Conservation (phyloP, 2,888 invertebrate genomes). For the Synanthedon formicaeformis region DNA sequence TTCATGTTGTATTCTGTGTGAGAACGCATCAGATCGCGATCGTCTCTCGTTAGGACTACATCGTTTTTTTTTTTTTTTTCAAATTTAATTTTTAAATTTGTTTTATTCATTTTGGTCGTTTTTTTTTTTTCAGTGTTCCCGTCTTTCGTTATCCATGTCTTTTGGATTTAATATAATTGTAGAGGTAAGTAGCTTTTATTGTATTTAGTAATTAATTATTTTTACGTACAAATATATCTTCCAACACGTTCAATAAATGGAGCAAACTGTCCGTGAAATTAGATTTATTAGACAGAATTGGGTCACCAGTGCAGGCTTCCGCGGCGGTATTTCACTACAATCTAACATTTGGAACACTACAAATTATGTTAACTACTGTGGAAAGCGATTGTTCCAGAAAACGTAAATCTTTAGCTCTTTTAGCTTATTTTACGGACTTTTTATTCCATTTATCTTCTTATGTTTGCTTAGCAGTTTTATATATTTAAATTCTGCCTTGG, state of each 20-base stretch:
- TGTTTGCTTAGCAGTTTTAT: no score
- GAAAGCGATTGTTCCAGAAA: constrained; percentile 16
- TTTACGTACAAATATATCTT: background rate
- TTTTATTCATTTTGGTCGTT: background rate
- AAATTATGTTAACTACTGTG: constrained; percentile 37
- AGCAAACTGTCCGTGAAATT: constrained; percentile 24
- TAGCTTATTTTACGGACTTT: constrained; percentile 7
- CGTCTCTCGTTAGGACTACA: constrained; percentile 47
- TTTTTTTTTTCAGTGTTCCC: background rate
- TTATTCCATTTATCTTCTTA: background rate
- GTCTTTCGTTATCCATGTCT: background rate
- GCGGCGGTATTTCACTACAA: constrained; percentile 26
- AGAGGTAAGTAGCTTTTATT: background rate
- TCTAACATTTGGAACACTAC: constrained; percentile 28
- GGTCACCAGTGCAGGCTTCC: constrained; percentile 36
- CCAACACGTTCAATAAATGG: constrained; percentile 8
- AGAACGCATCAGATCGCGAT: constrained; percentile 48
- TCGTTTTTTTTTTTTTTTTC: constrained; percentile 17
- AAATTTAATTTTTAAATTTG: constrained; percentile 5
- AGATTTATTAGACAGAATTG: constrained; percentile 39
- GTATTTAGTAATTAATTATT: background rate
- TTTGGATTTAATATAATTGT: background rate
- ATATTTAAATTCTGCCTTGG: no score
- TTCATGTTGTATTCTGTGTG: constrained; percentile 37
- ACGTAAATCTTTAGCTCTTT: constrained; percentile 16